Percentiles rank a stretch among this genome's conserved stretches.
Conservation (phyloP, 2,113 vertebrate species). For the Labeo rohita region DNA sequence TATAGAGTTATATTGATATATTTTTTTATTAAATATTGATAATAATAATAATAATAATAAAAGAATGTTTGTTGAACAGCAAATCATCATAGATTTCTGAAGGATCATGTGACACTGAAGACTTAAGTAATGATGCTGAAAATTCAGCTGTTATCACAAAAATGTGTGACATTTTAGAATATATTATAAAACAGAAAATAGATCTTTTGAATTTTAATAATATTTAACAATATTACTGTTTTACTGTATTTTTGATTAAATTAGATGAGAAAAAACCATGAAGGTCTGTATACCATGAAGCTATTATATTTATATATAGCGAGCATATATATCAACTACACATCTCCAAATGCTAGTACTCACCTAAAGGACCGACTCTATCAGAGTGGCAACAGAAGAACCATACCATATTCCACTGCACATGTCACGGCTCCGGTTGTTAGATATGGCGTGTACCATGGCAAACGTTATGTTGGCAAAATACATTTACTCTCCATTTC, state of each 20-base stretch:
- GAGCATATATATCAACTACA: background rate
- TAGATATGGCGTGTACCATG: constrained; percentile 55
- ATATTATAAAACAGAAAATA: background rate
- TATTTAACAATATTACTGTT: background rate
- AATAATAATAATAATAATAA: too few species aligned
- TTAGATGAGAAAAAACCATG: background rate
- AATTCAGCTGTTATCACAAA: background rate
- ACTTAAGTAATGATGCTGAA: background rate
- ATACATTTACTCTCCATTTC: constrained; percentile 3
- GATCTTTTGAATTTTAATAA: background rate
- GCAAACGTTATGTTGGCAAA: constrained; percentile 39
- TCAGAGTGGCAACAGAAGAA: constrained; percentile 84
- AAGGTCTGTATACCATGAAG: background rate
- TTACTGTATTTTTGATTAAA: background rate
- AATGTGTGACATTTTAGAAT: background rate
- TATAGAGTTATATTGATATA: too few species aligned
- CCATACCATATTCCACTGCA: constrained; percentile 84
- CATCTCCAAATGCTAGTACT: constrained; percentile 10
- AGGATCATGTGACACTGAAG: background rate
- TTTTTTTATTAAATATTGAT: too few species aligned
- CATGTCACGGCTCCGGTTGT: constrained; percentile 69
- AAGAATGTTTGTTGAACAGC: too few species aligned
- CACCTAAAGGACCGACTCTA: constrained; percentile 85
- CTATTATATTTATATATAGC: background rate
- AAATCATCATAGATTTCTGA: background rate